Percentiles rank a stretch among this genome's conserved stretches.
These are phyloP conservation scores for Nowickia ferox DNA, from an alignment of 2,888 invertebrate species.

Conservation along the genomic window DNA sequence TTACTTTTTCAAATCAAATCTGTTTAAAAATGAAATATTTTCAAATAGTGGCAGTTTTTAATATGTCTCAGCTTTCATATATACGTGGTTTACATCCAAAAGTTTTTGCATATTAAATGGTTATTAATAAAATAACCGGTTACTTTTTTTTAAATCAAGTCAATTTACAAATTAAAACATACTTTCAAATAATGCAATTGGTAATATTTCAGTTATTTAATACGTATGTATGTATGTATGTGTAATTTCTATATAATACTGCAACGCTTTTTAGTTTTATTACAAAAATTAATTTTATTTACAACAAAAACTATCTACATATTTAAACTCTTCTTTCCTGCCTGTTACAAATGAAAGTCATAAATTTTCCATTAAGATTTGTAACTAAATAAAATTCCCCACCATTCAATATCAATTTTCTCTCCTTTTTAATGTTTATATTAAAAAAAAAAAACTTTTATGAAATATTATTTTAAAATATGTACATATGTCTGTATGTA, in stretches of 20 bases:
- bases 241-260: background rate
- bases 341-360: background rate
- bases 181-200: too few species aligned
- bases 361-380: conserved; percentile 14
- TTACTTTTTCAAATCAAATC: too few species aligned
- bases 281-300: background rate
- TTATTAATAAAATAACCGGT: background rate
- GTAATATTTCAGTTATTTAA: too few species aligned
- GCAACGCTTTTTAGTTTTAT: background rate
- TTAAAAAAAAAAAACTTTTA: conserved; percentile 1
- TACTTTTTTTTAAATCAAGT: background rate
- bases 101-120: too few species aligned
- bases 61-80: too few species aligned
- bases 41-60: too few species aligned
- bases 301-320: background rate
- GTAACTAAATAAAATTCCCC: background rate
- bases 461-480: background rate
- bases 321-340: background rate
- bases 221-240: too few species aligned
- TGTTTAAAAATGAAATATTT: too few species aligned
- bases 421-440: conserved; percentile 2
- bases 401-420: conserved; percentile 1
- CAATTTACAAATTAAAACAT: background rate
- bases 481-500: background rate
- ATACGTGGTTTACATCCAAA: too few species aligned